These are phyloP conservation scores for Celastrina argiolus DNA, from an alignment of 2,888 invertebrate species.

Conservation along the genomic window DNA sequence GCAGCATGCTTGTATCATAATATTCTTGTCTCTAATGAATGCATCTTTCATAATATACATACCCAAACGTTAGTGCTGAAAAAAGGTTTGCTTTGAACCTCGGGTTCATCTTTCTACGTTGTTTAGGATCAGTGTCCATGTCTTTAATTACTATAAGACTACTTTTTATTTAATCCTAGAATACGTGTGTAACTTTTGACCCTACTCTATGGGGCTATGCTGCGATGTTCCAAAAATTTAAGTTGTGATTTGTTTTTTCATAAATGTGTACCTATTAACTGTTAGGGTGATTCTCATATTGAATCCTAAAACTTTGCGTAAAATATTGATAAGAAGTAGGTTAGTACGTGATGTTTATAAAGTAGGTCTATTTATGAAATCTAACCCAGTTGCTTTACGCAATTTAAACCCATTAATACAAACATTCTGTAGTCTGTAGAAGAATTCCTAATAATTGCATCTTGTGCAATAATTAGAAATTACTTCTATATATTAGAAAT, in stretches of 20 bases:
- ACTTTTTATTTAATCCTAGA: background rate
- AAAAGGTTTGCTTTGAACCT: constrained; percentile 72
- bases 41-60: constrained; percentile 37
- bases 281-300: too few species aligned
- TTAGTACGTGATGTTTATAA: constrained; percentile 16
- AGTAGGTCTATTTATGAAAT: background rate
- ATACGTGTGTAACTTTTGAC: background rate
- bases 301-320: background rate
- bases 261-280: background rate
- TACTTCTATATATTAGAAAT: constrained; percentile 11
- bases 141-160: background rate
- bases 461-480: constrained; percentile 8
- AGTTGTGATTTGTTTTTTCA: background rate
- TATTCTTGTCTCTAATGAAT: background rate
- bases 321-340: constrained; percentile 6
- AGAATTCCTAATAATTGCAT: constrained; percentile 3
- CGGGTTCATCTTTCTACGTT: constrained; percentile 63
- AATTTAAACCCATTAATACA: constrained; percentile 6
- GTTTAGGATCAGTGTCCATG: constrained; percentile 69
- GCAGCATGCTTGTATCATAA: background rate
- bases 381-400: constrained; percentile 1
- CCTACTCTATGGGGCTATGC: background rate
- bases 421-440: constrained; percentile 4
- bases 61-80: constrained; percentile 77
- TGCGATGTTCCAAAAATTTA: background rate